Evolutionary conservation across 1,140 invertebrate species (phyloP), one percentile per base, ranked within the genome.

Genomic region (Ericerus pela): DNA sequence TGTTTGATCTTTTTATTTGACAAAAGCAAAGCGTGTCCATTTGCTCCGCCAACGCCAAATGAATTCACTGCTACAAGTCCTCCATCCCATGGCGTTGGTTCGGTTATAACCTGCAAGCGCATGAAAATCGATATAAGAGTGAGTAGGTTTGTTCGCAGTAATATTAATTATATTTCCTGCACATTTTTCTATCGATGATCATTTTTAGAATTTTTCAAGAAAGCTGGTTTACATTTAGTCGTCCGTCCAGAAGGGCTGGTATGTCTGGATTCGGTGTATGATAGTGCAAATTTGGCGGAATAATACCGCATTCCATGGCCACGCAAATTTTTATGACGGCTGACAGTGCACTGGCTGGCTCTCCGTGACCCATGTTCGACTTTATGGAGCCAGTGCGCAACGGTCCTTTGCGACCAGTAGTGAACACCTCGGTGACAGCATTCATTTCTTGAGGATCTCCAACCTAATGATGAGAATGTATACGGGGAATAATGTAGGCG

Each of bases 311-410:
- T 41, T 62, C 60, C 57, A 61, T 59, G 24, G 60, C 56, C 0
- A 62, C 30, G 5, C 61, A 20, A 11, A 61, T 73, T 67, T 82
- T 82, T 12, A 75, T 71, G 33, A 81, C 62, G 4, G 75, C 70
- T 58, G 73, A 74, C 0, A 82, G 57, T 26, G 74, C 73, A 64
- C 81, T 80, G 1, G 77, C 77, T 16, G 82, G 75, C 66, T 85
- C 81, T 22, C 79, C 73, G 61, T 87, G 82, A 0, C 82, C 82
- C 74, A 84, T 79, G 66, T 85, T 85, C 1, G 79, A 80, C 62
- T 82, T 85, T 0, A 82, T 76, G 8, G 82, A 81, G 2, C 83
- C 83, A 58, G 85, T 78, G 1, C 78, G 63, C 2, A 86, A 69
- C 24, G 81, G 76, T 6, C 61, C 30, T 3, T 65, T 62, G 36